Base-by-base conservation (phyloP, 2,888 invertebrate species). In the Drosophila anceps region DNA sequence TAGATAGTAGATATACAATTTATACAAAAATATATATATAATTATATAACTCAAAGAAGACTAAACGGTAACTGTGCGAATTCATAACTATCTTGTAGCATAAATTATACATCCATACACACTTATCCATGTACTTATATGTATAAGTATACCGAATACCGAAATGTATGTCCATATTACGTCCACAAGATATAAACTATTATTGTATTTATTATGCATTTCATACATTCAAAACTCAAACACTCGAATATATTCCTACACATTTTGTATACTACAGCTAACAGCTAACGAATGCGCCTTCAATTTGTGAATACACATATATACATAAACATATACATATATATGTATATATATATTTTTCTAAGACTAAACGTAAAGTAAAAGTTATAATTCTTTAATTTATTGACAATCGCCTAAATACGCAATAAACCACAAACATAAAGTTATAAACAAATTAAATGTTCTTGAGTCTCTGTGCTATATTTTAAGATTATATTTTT, bases 241-340 rank as follows among this genome's bases (percentile, higher is more conserved):
- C 18, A 50, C 72, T 81, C 64, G 61, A 77, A 72, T 55, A 76
- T 76, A 78, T 75, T 78, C 78, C 78, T 78, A 76, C 37, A 76
- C 41, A 76, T 55, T 62, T 76, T 85, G 82, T 76, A 84, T 69
- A 76, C 84, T 84, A 66, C 60, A 61, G 87, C 82, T 84, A 65
- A 68, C 63, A 78, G 81, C 80, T 80, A 82, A 85, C 81, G 31
- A 67, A 69, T 60, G 88, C 86, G 88, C 86, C 81, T 88, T 88
- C 60, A 69, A 83, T 74, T 86, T 83, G 82, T 83, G 82, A 83
- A 83, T 83, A 57, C 43, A 43, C 57, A 43, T 20, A 31, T 9
- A 88, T 84, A 66, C 69, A 50, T 48, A 29, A 4, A 31, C 7
- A 31, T 29, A 31, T n/a, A 48, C 31, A 27, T 50, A 50, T 50